These are phyloP conservation scores for Pseudomyrmex concolor DNA, from an alignment of 1,140 invertebrate genomes.

Conservation along the genomic window DNA sequence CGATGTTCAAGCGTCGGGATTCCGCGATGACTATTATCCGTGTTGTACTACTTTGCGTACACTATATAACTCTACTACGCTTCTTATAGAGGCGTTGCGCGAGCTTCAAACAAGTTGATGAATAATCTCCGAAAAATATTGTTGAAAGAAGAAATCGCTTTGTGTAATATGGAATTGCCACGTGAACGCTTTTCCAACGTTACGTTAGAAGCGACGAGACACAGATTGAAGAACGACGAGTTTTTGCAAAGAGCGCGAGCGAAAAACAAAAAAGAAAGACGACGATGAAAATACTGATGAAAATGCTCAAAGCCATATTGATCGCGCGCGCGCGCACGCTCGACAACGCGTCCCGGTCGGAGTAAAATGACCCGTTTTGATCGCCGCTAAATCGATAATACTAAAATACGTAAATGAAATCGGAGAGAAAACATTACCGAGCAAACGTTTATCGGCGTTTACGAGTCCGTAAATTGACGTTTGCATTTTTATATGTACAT, in stretches of 20 bases:
- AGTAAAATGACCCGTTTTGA: conserved; percentile 54
- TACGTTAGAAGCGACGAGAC: neutral
- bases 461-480: conserved; percentile 30
- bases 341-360: conserved; percentile 14
- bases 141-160: neutral
- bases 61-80: no score
- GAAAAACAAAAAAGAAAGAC: conserved; percentile 13
- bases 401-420: conserved; percentile 46
- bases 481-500: neutral
- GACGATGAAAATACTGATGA: conserved; percentile 32
- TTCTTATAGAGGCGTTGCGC: no score
- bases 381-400: conserved; percentile 45
- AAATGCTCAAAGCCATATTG: conserved; percentile 43
- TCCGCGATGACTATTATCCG: conserved; percentile 7
- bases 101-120: no score
- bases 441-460: conserved; percentile 38
- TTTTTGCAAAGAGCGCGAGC: neutral
- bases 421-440: conserved; percentile 25
- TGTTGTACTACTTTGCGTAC: neutral
- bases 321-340: neutral
- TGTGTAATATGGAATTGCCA: neutral
- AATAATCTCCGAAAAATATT: no score
- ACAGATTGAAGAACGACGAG: neutral
- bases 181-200: no score
- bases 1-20: conserved; percentile 11